Evolutionary conservation across 1,140 invertebrate species (phyloP).

Genomic region (Micrasema minimum): DNA sequence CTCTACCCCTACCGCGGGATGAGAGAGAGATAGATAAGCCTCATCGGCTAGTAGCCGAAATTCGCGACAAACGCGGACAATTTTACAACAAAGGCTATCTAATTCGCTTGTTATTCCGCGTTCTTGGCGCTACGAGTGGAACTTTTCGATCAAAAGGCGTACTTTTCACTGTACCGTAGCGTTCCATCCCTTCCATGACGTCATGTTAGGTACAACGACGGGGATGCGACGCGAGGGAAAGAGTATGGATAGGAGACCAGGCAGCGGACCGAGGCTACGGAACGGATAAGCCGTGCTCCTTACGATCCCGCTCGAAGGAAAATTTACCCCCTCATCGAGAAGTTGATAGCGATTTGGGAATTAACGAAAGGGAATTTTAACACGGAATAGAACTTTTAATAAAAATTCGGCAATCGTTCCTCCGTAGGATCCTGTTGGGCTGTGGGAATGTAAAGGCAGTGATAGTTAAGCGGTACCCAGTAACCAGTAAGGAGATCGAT

Average conservation of each 20-base stretch:
- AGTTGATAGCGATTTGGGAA: too few relatives aligned
- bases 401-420: background rate
- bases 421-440: background rate
- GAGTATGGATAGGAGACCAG: slow-evolving; percentile 25
- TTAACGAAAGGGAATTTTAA: too few relatives aligned
- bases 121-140: background rate
- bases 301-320: slow-evolving; percentile 1
- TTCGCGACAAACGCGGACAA: background rate
- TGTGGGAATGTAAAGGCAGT: background rate
- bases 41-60: background rate
- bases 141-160: background rate
- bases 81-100: background rate
- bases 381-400: too few relatives aligned
- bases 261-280: slow-evolving; percentile 24
- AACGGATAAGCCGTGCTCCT: slow-evolving; percentile 20
- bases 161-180: background rate
- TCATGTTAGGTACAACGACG: slow-evolving; percentile 7
- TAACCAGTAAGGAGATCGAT: too few relatives aligned
- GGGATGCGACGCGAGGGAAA: slow-evolving; percentile 28
- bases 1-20: background rate
- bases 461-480: slow-evolving; percentile 12
- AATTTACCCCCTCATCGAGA: slow-evolving; percentile 4
- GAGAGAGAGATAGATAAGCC: slow-evolving; percentile 22
- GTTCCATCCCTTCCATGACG: slow-evolving; percentile 9
- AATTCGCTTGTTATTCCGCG: background rate